Evolutionary conservation across 1,140 invertebrate species (phyloP).

Genomic region (Aphidius gifuensis): DNA sequence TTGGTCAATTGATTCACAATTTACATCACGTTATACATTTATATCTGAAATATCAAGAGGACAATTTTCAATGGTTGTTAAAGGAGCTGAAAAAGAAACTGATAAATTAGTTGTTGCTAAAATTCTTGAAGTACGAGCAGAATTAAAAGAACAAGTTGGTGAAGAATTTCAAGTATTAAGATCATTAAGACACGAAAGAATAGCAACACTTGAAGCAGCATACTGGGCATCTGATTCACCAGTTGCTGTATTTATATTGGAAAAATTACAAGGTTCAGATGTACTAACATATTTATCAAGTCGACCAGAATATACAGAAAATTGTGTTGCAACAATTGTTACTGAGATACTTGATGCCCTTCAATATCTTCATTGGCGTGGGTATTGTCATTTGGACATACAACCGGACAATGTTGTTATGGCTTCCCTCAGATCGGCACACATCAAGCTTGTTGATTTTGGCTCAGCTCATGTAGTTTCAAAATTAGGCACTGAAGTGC

Average conservation of each 20-base stretch:
- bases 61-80: slow-evolving; percentile 79
- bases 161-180: slow-evolving; percentile 80
- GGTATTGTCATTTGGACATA: slow-evolving; percentile 87
- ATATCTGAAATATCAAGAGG: slow-evolving; percentile 80
- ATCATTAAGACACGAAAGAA: slow-evolving; percentile 78
- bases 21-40: slow-evolving; percentile 75
- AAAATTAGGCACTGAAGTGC: slow-evolving; percentile 72
- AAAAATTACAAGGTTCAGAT: slow-evolving; percentile 89
- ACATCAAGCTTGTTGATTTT: slow-evolving; percentile 91
- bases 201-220: slow-evolving; percentile 71
- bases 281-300: slow-evolving; percentile 83
- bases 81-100: slow-evolving; percentile 72
- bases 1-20: slow-evolving; percentile 65
- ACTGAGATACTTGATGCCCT: slow-evolving; percentile 81
- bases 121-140: slow-evolving; percentile 68
- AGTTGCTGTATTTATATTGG: slow-evolving; percentile 73
- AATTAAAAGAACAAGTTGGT: slow-evolving; percentile 65
- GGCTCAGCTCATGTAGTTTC: slow-evolving; percentile 78
- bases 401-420: slow-evolving; percentile 97
- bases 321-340: slow-evolving; percentile 81
- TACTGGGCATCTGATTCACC: slow-evolving; percentile 66
- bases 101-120: slow-evolving; percentile 76
- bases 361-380: slow-evolving; percentile 91
- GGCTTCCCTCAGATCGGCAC: slow-evolving; percentile 77
- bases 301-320: slow-evolving; percentile 85